Conservation (phyloP, 2,888 invertebrate species). For the Eupithecia tripunctaria region DNA sequence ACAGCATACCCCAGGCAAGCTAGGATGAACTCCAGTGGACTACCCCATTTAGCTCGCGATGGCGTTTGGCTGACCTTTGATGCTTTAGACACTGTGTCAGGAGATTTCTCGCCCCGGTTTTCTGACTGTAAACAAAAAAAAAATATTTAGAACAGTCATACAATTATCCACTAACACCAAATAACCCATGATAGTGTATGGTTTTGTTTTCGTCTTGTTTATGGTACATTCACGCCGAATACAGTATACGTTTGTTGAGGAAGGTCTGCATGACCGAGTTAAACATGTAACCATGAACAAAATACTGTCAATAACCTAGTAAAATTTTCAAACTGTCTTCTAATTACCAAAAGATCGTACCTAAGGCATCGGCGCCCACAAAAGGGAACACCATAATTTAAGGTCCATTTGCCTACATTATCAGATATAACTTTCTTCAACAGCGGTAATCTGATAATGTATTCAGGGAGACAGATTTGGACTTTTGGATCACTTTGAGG, state of each 20-base stretch:
- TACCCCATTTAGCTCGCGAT: slow-evolving; percentile 84
- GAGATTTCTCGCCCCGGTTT: slow-evolving; percentile 49
- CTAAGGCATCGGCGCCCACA: slow-evolving; percentile 27
- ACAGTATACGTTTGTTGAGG: background rate
- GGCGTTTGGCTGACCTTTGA: slow-evolving; percentile 43
- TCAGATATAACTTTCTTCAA: slow-evolving; percentile 47
- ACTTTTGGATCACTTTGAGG: slow-evolving; percentile 58
- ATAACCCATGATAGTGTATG: background rate
- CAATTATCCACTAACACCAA: background rate
- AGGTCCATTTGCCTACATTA: slow-evolving; percentile 45
- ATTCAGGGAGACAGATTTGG: slow-evolving; percentile 50
- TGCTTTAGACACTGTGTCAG: background rate
- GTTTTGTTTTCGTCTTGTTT: background rate
- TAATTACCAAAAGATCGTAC: slow-evolving; percentile 23
- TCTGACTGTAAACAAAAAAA: slow-evolving; percentile 54
- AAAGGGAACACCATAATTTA: slow-evolving; percentile 30
- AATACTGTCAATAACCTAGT: background rate
- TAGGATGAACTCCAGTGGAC: slow-evolving; percentile 89
- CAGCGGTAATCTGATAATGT: slow-evolving; percentile 53
- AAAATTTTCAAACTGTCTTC: slow-evolving; percentile 19
- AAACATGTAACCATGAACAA: background rate
- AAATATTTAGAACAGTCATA: background rate
- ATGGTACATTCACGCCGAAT: background rate
- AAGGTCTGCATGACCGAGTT: background rate
- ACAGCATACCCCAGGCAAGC: slow-evolving; percentile 91